These are phyloP conservation scores for Diacarnus erythraeanus DNA, from an alignment of 37 sponge, comb jelly and placozoan genomes.

Conservation along the genomic window DNA sequence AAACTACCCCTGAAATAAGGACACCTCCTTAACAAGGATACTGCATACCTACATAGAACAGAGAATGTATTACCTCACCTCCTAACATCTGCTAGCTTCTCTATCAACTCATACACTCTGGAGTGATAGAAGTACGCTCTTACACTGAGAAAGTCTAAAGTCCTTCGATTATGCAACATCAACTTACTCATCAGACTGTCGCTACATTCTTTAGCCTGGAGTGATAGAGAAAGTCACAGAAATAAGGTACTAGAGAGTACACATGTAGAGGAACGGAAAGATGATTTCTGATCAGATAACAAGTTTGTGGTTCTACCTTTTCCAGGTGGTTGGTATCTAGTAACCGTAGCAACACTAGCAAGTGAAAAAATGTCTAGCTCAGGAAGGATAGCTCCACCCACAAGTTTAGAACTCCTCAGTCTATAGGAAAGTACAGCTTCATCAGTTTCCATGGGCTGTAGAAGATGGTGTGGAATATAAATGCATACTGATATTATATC, in stretches of 20 bases:
- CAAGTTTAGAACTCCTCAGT: constrained; percentile 42
- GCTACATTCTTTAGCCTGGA: constrained; percentile 75
- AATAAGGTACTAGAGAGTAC: neutral
- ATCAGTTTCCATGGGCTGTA: constrained; percentile 62
- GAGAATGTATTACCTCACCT: constrained; percentile 52
- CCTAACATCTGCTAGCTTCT: constrained; percentile 74
- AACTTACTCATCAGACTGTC: constrained; percentile 73
- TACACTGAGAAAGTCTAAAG: constrained; percentile 80
- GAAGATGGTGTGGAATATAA: too few species aligned
- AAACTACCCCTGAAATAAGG: too few species aligned
- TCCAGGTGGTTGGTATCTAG: constrained; percentile 62
- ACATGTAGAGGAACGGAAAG: neutral
- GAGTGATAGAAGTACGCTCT: constrained; percentile 93
- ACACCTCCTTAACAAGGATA: too few species aligned
- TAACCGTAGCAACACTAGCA: constrained; percentile 73
- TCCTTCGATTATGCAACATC: constrained; percentile 59
- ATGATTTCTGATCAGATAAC: neutral
- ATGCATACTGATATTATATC: neutral
- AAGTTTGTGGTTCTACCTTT: constrained; percentile 35
- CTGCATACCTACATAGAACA: too few species aligned
- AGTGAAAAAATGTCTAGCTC: constrained; percentile 85
- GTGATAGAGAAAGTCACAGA: neutral
- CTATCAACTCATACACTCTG: constrained; percentile 83
- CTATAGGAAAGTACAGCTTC: constrained; percentile 8
- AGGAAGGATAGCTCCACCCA: constrained; percentile 24